These are phyloP conservation scores for Hippolais icterina DNA, from an alignment of 2,113 vertebrate genomes.

Conservation along the genomic window DNA sequence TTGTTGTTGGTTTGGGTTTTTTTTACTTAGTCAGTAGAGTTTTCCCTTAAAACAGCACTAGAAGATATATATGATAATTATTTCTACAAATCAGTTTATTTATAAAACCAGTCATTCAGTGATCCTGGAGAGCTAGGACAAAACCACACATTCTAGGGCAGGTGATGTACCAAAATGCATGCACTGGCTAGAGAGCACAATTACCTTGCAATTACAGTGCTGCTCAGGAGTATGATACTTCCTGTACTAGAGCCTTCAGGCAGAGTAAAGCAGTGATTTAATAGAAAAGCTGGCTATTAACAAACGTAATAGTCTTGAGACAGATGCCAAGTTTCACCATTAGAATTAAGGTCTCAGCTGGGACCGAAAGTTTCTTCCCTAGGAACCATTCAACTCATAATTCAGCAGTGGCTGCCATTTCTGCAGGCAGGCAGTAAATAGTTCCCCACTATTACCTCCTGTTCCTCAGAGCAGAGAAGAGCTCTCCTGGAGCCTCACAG, in stretches of 20 bases:
- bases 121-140: neutral
- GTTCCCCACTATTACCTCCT: neutral
- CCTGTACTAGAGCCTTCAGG: neutral
- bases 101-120: neutral
- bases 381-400: neutral
- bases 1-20: neutral
- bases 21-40: neutral
- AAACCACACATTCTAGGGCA: neutral
- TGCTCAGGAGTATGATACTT: neutral
- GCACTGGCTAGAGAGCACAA: neutral
- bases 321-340: neutral
- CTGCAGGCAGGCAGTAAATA: neutral
- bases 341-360: neutral
- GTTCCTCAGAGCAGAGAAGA: neutral
- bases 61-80: neutral
- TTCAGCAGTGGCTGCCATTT: neutral
- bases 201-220: neutral
- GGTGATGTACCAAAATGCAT: neutral
- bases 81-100: neutral
- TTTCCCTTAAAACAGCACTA: neutral
- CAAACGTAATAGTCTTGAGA: neutral
- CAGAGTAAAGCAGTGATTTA: neutral
- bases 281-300: neutral
- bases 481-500: neutral
- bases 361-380: neutral